Percentiles rank a stretch among this genome's conserved stretches.
phyloP scores from a whole-genome alignment of 1,140 invertebrate genomes.

The Drosophila prosaltans region DNA sequence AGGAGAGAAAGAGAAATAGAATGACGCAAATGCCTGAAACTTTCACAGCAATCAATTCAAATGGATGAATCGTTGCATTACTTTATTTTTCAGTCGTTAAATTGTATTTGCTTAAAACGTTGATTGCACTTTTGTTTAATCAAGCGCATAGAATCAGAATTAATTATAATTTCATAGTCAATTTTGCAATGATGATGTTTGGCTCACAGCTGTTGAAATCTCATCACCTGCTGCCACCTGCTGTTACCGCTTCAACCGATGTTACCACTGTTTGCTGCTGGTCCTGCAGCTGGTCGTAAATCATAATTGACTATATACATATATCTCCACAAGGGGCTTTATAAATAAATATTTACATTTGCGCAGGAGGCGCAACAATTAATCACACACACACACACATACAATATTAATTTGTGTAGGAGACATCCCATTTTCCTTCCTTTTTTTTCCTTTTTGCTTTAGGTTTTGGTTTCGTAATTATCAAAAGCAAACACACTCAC shows the following conservation, averaged over 20 bases:
- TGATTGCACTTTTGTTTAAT: slow-evolving; percentile 50
- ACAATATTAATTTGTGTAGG: slow-evolving; percentile 32
- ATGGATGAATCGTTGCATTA: not conserved
- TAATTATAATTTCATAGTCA: slow-evolving; percentile 62
- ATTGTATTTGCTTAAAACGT: not conserved
- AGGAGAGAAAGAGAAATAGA: not conserved
- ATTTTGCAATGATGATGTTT: slow-evolving; percentile 40
- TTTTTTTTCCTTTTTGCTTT: not conserved
- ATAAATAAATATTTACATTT: slow-evolving; percentile 66
- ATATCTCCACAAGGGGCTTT: slow-evolving; percentile 13
- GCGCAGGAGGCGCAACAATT: slow-evolving; percentile 43
- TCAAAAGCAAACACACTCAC: slow-evolving; percentile 29
- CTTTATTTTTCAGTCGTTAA: not conserved
- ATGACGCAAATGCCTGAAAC: not conserved
- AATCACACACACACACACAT: slow-evolving; percentile 36
- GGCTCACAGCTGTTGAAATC: slow-evolving; percentile 26
- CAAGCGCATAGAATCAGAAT: slow-evolving; percentile 30
- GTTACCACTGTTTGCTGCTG: not conserved
- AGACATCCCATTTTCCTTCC: not conserved
- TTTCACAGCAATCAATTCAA: not conserved
- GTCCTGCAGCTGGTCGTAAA: slow-evolving; percentile 49
- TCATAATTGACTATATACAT: slow-evolving; percentile 57
- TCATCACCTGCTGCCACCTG: slow-evolving; percentile 24
- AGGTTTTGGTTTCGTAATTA: slow-evolving; percentile 42
- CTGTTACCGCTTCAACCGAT: not conserved